phyloP scores from a whole-genome alignment of 2,797 vertebrate species.

The Sphenodon punctatus region DNA sequence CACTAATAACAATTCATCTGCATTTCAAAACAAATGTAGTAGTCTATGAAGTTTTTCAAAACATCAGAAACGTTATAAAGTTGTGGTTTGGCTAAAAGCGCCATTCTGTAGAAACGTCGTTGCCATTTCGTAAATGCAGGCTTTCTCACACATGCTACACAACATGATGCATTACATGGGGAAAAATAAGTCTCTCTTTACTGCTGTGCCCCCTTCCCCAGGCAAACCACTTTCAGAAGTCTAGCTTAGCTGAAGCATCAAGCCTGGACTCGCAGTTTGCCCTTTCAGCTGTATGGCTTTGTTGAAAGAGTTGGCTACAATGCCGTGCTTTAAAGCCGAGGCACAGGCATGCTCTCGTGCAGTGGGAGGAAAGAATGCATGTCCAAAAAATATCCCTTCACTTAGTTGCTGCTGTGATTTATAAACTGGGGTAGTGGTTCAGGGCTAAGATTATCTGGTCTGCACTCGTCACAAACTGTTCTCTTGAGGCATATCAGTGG shows the following conservation, averaged over 20 bases:
- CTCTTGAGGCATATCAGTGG: neutral
- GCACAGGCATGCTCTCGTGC: rapidly evolving
- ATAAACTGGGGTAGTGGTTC: neutral
- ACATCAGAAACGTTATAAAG: neutral
- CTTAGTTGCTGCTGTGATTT: rapidly evolving
- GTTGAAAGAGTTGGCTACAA: neutral
- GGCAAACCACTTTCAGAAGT: neutral
- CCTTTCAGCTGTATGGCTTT: neutral
- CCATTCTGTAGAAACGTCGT: rapidly evolving
- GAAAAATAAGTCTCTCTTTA: neutral
- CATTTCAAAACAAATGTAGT: neutral
- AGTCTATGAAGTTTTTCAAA: rapidly evolving
- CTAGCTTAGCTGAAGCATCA: neutral
- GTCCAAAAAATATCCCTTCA: neutral
- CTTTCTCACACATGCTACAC: no score
- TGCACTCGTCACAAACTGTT: rapidly evolving
- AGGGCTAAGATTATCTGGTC: rapidly evolving
- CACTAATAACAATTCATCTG: rapidly evolving
- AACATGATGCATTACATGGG: rapidly evolving
- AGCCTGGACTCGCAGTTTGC: rapidly evolving
- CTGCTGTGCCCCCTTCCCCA: no score
- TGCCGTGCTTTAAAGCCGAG: neutral
- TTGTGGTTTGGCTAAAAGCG: neutral
- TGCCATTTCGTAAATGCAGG: neutral
- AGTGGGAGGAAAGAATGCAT: rapidly evolving